These are phyloP conservation scores for Hyphantria cunea DNA, from an alignment of 1,140 invertebrate species.

Conservation along the genomic window DNA sequence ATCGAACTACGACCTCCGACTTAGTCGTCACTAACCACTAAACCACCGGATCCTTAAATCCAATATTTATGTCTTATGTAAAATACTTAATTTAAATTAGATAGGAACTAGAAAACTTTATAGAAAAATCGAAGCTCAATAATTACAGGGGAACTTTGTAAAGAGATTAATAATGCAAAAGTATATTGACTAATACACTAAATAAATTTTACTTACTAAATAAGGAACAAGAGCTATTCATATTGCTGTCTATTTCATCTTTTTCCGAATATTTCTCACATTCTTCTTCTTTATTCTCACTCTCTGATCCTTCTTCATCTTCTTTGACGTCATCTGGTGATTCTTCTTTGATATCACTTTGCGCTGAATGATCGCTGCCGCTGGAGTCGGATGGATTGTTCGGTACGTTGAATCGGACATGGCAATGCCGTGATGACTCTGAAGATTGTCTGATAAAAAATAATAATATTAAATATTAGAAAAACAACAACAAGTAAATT, in stretches of 20 bases:
- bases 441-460: constrained; percentile 45
- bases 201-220: neutral
- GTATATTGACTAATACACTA: too few species aligned
- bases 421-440: constrained; percentile 34
- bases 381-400: constrained; percentile 56
- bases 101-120: too few species aligned
- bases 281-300: constrained; percentile 4
- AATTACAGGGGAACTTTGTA: too few species aligned
- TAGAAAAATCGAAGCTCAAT: too few species aligned
- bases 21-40: too few species aligned
- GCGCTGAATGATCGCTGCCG: constrained; percentile 57
- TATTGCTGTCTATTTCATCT: constrained; percentile 42
- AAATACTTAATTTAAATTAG: too few species aligned
- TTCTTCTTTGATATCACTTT: constrained; percentile 42
- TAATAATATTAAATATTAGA: neutral
- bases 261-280: too few species aligned
- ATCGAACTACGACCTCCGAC: too few species aligned
- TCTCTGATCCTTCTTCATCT: neutral
- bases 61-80: too few species aligned
- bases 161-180: too few species aligned
- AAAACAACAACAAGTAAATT: neutral
- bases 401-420: constrained; percentile 59
- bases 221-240: neutral
- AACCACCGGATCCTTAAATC: too few species aligned
- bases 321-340: constrained; percentile 25